A percentile compares a stretch with the other conserved stretches of the same genome.
These are phyloP conservation scores for Tichodroma muraria DNA, from an alignment of 2,113 vertebrate species.

Conservation along the genomic window DNA sequence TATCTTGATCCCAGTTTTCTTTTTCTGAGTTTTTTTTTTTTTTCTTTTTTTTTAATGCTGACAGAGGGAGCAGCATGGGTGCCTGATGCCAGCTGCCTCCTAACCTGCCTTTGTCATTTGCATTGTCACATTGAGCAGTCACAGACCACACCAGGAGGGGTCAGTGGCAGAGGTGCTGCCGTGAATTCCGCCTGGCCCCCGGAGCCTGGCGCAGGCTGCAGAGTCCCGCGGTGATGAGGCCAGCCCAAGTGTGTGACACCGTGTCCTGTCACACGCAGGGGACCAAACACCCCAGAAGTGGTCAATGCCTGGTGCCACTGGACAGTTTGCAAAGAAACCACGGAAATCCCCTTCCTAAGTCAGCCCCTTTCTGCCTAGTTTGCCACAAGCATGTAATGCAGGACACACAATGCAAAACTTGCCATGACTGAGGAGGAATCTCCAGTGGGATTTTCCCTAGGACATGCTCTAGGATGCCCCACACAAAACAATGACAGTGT, in stretches of 20 bases:
- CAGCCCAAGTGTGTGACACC: accelerated
- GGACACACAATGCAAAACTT: neutral
- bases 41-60: neutral
- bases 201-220: accelerated
- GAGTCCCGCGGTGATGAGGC: accelerated
- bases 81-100: neutral
- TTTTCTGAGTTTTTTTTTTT: neutral
- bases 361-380: neutral
- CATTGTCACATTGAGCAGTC: neutral
- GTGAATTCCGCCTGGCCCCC: accelerated
- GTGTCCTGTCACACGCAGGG: accelerated
- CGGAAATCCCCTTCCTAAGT: neutral
- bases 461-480: neutral
- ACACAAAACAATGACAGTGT: accelerated
- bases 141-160: neutral
- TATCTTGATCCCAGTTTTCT: constrained; percentile 20
- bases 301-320: neutral
- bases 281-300: neutral
- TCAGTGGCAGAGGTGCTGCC: accelerated
- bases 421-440: neutral
- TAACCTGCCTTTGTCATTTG: neutral
- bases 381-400: neutral
- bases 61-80: neutral
- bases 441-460: neutral
- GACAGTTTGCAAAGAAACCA: neutral